phyloP scores from a whole-genome alignment of 2,797 vertebrate species.

The Mus spretus region DNA sequence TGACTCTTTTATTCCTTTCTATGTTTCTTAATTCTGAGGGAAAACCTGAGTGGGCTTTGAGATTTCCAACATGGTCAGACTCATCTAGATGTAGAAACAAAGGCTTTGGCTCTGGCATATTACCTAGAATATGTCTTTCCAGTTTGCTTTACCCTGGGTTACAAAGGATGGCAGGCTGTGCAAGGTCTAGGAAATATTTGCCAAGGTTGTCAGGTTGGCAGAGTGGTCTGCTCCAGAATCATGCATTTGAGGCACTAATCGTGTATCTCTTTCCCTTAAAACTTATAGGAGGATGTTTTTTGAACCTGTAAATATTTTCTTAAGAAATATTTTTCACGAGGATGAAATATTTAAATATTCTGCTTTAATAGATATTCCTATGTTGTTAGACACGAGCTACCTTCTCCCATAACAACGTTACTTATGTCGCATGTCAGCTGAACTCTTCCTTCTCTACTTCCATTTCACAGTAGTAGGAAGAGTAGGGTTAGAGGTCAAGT shows the following conservation, averaged over 20 bases:
- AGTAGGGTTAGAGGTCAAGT: conserved; percentile 2
- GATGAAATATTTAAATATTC: conserved; percentile 63
- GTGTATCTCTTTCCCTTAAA: conserved; percentile 14
- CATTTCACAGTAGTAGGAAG: neutral
- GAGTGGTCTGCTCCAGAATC: neutral
- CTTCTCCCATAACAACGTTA: neutral
- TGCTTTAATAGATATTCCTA: conserved; percentile 21
- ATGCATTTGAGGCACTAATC: neutral
- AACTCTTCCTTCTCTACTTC: neutral
- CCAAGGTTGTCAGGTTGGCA: neutral
- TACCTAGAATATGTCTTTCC: neutral
- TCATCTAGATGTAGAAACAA: neutral
- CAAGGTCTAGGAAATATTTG: neutral
- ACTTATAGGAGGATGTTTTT: neutral
- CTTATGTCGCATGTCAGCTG: neutral
- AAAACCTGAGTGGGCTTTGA: neutral
- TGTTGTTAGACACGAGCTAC: conserved; percentile 25
- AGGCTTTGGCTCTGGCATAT: neutral
- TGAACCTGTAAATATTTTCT: neutral
- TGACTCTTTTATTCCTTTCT: neutral
- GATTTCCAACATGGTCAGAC: neutral
- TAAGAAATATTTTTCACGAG: conserved; percentile 1
- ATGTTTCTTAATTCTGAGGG: neutral
- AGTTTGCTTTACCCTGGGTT: neutral
- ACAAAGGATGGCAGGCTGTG: neutral